Conservation (phyloP, 2,888 invertebrate species). For the Eupithecia vulgata region DNA sequence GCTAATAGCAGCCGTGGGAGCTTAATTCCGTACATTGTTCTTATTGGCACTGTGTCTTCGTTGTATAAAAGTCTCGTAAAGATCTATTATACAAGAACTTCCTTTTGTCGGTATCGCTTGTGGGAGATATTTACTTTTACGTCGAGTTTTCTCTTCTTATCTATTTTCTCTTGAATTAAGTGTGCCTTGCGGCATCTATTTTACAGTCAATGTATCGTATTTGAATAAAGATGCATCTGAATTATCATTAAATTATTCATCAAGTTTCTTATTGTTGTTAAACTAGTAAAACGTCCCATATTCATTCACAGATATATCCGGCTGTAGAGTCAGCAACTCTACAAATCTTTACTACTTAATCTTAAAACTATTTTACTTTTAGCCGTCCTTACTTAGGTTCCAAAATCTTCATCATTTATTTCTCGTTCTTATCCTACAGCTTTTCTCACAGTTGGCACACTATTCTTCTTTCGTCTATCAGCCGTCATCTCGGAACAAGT, state of each 20-base stretch:
- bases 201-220: constrained; percentile 5
- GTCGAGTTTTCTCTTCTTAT: constrained; percentile 10
- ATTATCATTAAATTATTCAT: constrained; percentile 8
- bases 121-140: constrained; percentile 1
- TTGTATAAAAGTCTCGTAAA: constrained; percentile 12
- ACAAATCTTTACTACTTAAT: not conserved
- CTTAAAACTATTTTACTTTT: not conserved
- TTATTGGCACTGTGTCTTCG: constrained; percentile 30
- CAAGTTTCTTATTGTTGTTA: constrained; percentile 1
- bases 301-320: not conserved
- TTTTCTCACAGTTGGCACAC: not conserved
- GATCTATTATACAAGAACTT: constrained; percentile 16
- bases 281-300: not conserved
- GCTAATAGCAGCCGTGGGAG: constrained; percentile 59
- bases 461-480: not conserved
- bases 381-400: not conserved
- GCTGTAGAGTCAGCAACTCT: not conserved
- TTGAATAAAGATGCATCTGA: constrained; percentile 8
- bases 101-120: constrained; percentile 18
- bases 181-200: constrained; percentile 14
- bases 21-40: constrained; percentile 53
- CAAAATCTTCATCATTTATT: not conserved
- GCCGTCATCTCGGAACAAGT: not conserved
- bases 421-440: not conserved
- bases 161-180: constrained; percentile 11